phyloP scores from a whole-genome alignment of 2,113 vertebrate species.

The Dolichotis patagonum region DNA sequence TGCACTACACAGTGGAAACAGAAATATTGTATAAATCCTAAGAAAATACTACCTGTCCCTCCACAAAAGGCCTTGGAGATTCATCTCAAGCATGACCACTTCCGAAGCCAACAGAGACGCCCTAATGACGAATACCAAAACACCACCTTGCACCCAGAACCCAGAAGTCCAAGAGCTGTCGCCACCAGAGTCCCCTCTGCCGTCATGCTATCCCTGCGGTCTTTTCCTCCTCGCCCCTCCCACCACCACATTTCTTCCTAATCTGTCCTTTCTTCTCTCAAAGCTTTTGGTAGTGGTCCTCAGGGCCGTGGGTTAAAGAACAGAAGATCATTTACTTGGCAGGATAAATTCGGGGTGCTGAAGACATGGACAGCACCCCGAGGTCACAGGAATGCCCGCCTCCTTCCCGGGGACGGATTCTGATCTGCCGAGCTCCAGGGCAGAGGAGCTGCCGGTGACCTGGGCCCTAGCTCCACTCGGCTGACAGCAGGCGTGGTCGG shows the following conservation, averaged over 20 bases:
- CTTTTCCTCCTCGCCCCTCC: too few relatives aligned
- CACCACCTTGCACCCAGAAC: neutral
- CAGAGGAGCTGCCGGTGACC: fast-evolving
- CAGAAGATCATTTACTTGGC: neutral
- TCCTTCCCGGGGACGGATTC: neutral
- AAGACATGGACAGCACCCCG: neutral
- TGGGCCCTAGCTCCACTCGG: neutral
- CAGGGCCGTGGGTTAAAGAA: neutral
- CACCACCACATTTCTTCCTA: neutral
- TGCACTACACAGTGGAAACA: neutral
- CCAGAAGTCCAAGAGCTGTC: neutral
- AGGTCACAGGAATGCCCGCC: fast-evolving
- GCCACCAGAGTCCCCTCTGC: too few relatives aligned
- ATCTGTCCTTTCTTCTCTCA: neutral
- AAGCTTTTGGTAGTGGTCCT: neutral
- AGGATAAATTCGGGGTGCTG: neutral
- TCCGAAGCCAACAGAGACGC: neutral
- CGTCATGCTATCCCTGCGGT: fast-evolving
- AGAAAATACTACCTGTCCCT: neutral
- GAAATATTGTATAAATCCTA: neutral
- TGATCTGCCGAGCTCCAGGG: neutral
- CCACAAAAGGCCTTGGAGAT: neutral
- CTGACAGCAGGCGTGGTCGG: neutral
- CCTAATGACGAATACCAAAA: neutral
- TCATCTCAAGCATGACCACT: neutral